These are phyloP conservation scores for Staurois parvus DNA, from an alignment of 2,797 vertebrate genomes.

Conservation along the genomic window DNA sequence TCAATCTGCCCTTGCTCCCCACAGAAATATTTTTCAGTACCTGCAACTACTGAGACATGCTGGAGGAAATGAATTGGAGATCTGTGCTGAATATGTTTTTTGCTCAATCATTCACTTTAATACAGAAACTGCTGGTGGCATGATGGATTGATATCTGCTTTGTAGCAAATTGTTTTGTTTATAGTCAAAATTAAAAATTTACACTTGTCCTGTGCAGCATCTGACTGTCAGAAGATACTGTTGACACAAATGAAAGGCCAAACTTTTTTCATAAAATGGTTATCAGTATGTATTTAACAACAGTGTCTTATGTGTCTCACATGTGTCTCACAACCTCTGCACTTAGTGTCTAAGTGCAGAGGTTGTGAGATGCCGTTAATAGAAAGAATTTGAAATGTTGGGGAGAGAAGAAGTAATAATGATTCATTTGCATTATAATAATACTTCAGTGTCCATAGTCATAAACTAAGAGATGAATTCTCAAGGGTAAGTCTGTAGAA, in stretches of 20 bases:
- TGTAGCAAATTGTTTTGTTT: too few relatives aligned
- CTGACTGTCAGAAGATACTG: neutral
- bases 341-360: too few relatives aligned
- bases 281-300: neutral
- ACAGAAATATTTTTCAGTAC: too few relatives aligned
- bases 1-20: too few relatives aligned
- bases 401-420: conserved; percentile 25
- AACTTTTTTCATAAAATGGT: neutral
- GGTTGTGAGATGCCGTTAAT: conserved; percentile 2
- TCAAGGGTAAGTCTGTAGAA: conserved; percentile 30
- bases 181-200: too few relatives aligned
- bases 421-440: conserved; percentile 40
- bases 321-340: too few relatives aligned
- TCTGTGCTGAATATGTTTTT: too few relatives aligned
- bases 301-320: neutral
- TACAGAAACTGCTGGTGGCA: too few relatives aligned
- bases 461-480: conserved; percentile 39
- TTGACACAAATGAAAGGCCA: neutral
- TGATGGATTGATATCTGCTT: too few relatives aligned
- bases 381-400: conserved; percentile 5
- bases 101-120: too few relatives aligned
- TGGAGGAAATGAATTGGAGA: too few relatives aligned
- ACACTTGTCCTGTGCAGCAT: neutral
- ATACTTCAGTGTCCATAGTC: conserved; percentile 41
- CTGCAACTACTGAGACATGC: too few relatives aligned